Base-by-base conservation (phyloP, 2,888 invertebrate genomes). In the Rhodophaea formosa region DNA sequence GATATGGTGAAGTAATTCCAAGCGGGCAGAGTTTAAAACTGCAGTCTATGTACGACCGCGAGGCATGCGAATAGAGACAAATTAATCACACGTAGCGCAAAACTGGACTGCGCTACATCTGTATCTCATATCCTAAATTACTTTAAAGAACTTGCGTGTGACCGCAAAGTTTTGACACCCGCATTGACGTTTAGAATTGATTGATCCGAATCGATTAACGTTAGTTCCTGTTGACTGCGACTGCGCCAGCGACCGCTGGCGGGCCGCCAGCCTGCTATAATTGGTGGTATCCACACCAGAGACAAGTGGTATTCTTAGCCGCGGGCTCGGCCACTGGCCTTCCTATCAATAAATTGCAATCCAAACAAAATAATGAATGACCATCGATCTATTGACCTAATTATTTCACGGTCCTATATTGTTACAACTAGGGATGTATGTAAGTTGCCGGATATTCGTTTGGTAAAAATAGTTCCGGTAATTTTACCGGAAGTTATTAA, bases 251-350 rank as follows among this genome's bases (percentile, higher is more conserved):
- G 85, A 72, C 83, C 70, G 74, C 93, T 96, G 96, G 96, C 95
- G 90, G 62, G 70, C 65, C 81, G 94, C 96, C 96, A 96, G 95
- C 93, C 93, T 94, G 93, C 96, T 96, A 96, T 95, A 96, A 95
- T 96, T 95, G 96, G 95, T 94, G 94, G 95, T 95, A 92, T 91
- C 90, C 89, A 92, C 77, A 82, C 75, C 80, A 92, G 91, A 92
- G 88, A 90, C 87, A 85, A 79, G 79, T 88, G 92, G 93, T 94
- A 94, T 94, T 94, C 93, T 94, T 94, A 94, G 94, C 90, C 82
- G 82, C 63, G 68, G 72, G 75, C 84, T 90, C 89, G 88, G 91
- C 84, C 86, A 91, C 83, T 86, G 86, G 86, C 87, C 87, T 89
- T 86, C 84, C 80, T 70, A 74, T 70, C 74, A 69, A 72, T 71